Conservation (phyloP, 2,888 invertebrate genomes). For the Limnephilus lunatus region DNA sequence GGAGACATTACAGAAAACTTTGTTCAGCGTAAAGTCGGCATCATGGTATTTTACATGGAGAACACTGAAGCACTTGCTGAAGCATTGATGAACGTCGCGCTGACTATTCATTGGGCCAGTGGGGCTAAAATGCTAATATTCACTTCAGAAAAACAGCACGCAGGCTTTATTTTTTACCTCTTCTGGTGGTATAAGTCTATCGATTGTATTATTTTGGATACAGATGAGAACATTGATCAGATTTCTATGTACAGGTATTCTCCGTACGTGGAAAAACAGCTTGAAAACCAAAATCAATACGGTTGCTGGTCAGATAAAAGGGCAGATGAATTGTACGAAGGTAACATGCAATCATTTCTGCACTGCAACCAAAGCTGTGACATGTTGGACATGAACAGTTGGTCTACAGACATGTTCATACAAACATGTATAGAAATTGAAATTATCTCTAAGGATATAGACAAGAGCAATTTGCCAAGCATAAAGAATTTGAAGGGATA, state of each 20-base stretch:
- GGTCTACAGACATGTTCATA: slow-evolving; percentile 27
- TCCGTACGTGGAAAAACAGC: slow-evolving; percentile 43
- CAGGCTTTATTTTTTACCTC: slow-evolving; percentile 53
- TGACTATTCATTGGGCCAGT: slow-evolving; percentile 51
- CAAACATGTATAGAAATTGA: slow-evolving; percentile 58
- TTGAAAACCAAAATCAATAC: slow-evolving; percentile 49
- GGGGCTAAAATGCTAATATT: slow-evolving; percentile 55
- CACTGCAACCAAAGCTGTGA: slow-evolving; percentile 56
- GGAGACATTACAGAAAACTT: slow-evolving; percentile 52
- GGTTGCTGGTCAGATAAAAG: slow-evolving; percentile 60
- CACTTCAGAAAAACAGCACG: not conserved
- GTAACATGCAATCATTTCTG: slow-evolving; percentile 45
- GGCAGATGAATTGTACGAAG: slow-evolving; percentile 55
- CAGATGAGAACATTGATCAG: slow-evolving; percentile 24
- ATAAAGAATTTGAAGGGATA: slow-evolving; percentile 69
- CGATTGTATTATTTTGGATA: slow-evolving; percentile 49
- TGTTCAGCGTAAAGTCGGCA: slow-evolving; percentile 52
- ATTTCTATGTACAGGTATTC: slow-evolving; percentile 45
- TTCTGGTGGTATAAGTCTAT: slow-evolving; percentile 61
- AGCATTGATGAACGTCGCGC: slow-evolving; percentile 45
- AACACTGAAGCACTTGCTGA: slow-evolving; percentile 38
- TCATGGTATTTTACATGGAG: slow-evolving; percentile 51
- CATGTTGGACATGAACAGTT: slow-evolving; percentile 21
- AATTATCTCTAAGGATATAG: not conserved
- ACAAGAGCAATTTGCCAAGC: slow-evolving; percentile 61